A percentile compares a stretch with the other conserved stretches of the same genome.
These are phyloP conservation scores for Cerastis leucographa DNA, from an alignment of 2,888 invertebrate species.

Conservation along the genomic window DNA sequence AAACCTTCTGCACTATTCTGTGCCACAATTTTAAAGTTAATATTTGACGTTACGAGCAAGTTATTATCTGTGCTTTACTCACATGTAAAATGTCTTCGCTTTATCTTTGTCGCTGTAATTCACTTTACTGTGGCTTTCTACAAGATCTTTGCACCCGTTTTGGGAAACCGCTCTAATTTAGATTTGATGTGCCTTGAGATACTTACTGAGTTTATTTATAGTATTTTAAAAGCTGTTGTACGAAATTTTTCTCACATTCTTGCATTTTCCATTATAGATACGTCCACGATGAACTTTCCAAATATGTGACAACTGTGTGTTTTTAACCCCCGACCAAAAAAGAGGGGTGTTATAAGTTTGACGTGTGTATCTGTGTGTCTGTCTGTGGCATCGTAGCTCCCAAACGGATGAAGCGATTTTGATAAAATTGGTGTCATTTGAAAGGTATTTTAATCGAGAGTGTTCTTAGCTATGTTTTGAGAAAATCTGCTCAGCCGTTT, in stretches of 20 bases:
- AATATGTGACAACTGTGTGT: background rate
- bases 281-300: background rate
- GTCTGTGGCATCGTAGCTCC: too few relatives aligned
- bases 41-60: slow-evolving; percentile 26
- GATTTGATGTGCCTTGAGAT: background rate
- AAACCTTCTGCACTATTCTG: slow-evolving; percentile 24
- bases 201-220: background rate
- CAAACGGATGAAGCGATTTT: too few relatives aligned
- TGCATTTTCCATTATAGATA: background rate
- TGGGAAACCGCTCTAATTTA: background rate
- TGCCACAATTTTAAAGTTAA: slow-evolving; percentile 12
- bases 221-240: background rate
- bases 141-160: background rate
- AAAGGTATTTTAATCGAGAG: too few relatives aligned
- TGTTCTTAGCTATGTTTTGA: too few relatives aligned
- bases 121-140: slow-evolving; percentile 4
- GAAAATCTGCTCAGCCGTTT: too few relatives aligned
- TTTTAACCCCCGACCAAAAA: too few relatives aligned
- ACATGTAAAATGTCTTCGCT: slow-evolving; percentile 29
- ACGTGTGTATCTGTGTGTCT: too few relatives aligned
- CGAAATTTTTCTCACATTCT: background rate
- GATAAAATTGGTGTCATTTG: too few relatives aligned
- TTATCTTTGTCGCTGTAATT: slow-evolving; percentile 26
- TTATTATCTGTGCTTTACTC: slow-evolving; percentile 17
- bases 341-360: too few relatives aligned